These are phyloP conservation scores for Paelopatides confundens DNA, from an alignment of 53 echinoderm and acorn worm genomes.

Conservation along the genomic window DNA sequence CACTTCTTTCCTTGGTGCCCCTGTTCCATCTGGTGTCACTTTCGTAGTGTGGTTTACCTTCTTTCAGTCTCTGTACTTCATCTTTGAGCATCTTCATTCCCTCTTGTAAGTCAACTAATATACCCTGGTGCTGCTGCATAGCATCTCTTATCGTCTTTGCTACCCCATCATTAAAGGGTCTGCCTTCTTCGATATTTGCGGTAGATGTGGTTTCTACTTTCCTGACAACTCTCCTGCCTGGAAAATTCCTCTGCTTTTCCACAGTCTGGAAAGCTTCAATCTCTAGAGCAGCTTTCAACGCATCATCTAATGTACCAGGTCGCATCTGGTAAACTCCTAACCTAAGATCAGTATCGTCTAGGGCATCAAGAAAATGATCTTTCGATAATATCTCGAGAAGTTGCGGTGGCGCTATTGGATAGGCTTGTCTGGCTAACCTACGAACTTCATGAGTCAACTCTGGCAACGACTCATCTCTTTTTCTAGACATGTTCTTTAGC, in stretches of 20 bases:
- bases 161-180: too few species aligned
- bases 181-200: neutral
- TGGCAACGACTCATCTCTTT: neutral
- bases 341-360: slow-evolving; percentile 2
- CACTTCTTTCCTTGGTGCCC: neutral
- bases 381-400: slow-evolving; percentile 10
- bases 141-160: neutral
- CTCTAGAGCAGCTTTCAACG: neutral
- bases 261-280: neutral
- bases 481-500: neutral
- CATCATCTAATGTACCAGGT: neutral
- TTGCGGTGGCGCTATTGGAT: neutral
- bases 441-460: slow-evolving; percentile 17
- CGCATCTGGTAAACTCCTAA: slow-evolving; percentile 21
- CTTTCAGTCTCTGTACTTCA: neutral
- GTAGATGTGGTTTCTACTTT: neutral
- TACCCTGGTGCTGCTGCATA: neutral
- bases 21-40: neutral
- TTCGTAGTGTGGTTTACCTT: neutral
- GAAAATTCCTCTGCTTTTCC: slow-evolving; percentile 5
- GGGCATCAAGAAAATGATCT: neutral
- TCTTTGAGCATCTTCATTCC: neutral
- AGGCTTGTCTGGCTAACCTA: neutral
- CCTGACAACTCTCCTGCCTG: neutral
- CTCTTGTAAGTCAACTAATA: neutral